These are phyloP conservation scores for Macrobrachium nipponense DNA, from an alignment of 1,140 invertebrate genomes.

Conservation along the genomic window DNA sequence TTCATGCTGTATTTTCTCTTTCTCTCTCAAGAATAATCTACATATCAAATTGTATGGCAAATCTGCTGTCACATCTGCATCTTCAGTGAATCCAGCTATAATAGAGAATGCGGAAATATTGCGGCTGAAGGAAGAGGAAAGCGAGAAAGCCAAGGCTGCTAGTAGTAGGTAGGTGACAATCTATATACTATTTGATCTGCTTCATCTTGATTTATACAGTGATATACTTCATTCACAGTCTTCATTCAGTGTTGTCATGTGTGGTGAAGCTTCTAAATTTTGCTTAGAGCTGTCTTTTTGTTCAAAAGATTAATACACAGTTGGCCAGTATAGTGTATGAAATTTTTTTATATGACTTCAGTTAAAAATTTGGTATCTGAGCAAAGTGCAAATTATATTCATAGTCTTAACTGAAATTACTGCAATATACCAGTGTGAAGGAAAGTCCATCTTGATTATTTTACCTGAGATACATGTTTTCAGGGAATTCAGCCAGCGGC, in stretches of 20 bases:
- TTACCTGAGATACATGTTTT: not conserved
- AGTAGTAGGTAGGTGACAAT: conserved; percentile 47
- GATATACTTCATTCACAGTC: not conserved
- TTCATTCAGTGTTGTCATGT: not conserved
- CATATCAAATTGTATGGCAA: conserved; percentile 65
- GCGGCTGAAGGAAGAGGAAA: conserved; percentile 67
- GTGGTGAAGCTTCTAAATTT: not conserved
- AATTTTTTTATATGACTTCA: not conserved
- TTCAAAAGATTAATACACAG: not conserved
- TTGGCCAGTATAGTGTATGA: not conserved
- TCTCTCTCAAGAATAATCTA: conserved; percentile 45
- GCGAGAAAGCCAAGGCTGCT: conserved; percentile 30
- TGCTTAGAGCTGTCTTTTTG: not conserved
- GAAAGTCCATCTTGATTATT: not conserved
- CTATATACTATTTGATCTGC: too few relatives aligned
- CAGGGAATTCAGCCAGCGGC: conserved; percentile 34
- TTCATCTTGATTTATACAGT: too few relatives aligned
- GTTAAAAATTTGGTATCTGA: too few relatives aligned
- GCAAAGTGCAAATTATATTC: too few relatives aligned
- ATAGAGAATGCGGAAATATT: conserved; percentile 87
- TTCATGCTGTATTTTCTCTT: not conserved
- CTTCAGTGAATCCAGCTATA: conserved; percentile 74
- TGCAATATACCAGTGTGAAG: not conserved
- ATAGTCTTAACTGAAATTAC: not conserved
- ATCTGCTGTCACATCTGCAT: conserved; percentile 43